Base-by-base conservation (phyloP, 1,140 invertebrate species). In the Sarcophaga bullata region DNA sequence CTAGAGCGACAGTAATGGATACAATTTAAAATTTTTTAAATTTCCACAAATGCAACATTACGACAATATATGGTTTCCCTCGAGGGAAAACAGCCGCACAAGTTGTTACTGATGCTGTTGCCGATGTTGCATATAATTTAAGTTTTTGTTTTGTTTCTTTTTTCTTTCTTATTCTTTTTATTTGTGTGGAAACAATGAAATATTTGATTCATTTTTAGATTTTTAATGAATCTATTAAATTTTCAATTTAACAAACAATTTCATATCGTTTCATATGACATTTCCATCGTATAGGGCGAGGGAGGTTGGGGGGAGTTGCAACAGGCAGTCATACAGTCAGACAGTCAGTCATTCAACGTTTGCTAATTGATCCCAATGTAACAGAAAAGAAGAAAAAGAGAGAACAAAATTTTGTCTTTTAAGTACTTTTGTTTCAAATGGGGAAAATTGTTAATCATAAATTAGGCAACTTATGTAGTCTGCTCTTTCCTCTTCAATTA, bases 361-460 rank as follows among this genome's bases (percentile, higher is more conserved):
- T 78, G 75, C 75, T 78, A 78, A 78, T 78, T 78, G 75, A 78
- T 78, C 75, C 5, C 48, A 78, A 17, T 5, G 75, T 72, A 25
- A 72, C 19, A 72, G 17, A 11, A 17, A 4, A 78, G 75, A 50
- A 52, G 13, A 19, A 7, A n/a, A n/a, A n/a, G n/a, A n/a, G 11
- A 49, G 15, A 15, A 78, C 17, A 17, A 49, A 11, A 76, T 49
- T 0, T 49, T 76, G n/a, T 50, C 48, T 76, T 49, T n/a, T 48
- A 52, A 78, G 19, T 50, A 78, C 48, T 78, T 78, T 76, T 49
- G 17, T 72, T 17, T 17, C 37, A 52, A 78, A 78, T 78, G 48
- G 62, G 37, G 25, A 50, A 76, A 49, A 76, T 50, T 78, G 48
- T 78, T 37, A 78, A 50, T 78, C 75, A 78, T 78, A 78, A 78